phyloP scores from a whole-genome alignment of 2,888 invertebrate genomes.

The Lypha dubia region DNA sequence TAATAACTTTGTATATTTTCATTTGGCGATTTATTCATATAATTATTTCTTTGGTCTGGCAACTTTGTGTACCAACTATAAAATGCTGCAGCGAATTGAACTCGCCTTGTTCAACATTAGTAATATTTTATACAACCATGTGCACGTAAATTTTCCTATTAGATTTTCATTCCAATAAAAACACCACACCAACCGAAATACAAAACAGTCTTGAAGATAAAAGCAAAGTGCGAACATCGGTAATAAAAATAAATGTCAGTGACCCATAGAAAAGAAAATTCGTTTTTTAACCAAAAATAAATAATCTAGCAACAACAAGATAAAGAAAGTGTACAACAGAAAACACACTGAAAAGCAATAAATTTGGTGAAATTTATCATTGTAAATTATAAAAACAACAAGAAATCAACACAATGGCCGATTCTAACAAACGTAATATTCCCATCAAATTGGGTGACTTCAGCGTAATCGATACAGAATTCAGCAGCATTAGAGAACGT shows the following conservation, averaged over 20 bases:
- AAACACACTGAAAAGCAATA: slow-evolving; percentile 25
- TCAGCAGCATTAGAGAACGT: slow-evolving; percentile 96
- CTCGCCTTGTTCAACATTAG: no score
- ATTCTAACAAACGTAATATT: slow-evolving; percentile 93
- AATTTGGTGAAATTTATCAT: slow-evolving; percentile 57
- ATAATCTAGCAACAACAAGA: slow-evolving; percentile 58
- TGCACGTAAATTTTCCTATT: no score
- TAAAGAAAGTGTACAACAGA: slow-evolving; percentile 43
- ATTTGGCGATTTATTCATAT: no score
- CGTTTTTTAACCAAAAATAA: not conserved
- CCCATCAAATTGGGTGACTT: slow-evolving; percentile 97
- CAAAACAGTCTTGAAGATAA: slow-evolving; percentile 73
- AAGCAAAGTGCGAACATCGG: slow-evolving; percentile 47
- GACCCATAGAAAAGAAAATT: slow-evolving; percentile 57
- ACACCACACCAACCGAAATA: slow-evolving; percentile 57
- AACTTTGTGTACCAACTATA: no score
- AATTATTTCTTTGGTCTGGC: no score
- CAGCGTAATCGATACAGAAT: slow-evolving; percentile 98
- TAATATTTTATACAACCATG: no score
- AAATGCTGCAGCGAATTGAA: no score
- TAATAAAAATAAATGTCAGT: slow-evolving; percentile 59
- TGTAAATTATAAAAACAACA: slow-evolving; percentile 60
- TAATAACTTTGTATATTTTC: no score
- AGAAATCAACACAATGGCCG: slow-evolving; percentile 87
- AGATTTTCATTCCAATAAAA: slow-evolving; percentile 61